Evolutionary conservation across 1,140 invertebrate species (phyloP).

Genomic region (Musca domestica): DNA sequence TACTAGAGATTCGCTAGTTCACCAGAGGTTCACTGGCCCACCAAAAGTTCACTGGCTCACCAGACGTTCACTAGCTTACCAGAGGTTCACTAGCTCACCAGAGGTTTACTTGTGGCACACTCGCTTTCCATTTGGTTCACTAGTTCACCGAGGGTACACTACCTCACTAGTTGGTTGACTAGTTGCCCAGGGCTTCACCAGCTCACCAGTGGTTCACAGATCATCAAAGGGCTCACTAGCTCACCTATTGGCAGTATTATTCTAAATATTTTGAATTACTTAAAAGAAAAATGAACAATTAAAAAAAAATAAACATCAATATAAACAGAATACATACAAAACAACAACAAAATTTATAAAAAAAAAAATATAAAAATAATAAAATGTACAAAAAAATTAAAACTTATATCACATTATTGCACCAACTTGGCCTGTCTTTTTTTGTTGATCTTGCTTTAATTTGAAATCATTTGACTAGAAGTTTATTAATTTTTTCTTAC

Average conservation of each 20-base stretch:
- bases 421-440: slow-evolving; percentile 23
- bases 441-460: neutral
- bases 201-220: neutral
- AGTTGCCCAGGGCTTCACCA: neutral
- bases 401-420: slow-evolving; percentile 27
- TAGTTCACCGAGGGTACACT: no score
- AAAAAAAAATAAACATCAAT: neutral
- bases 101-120: no score
- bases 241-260: neutral
- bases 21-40: no score
- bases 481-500: neutral
- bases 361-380: neutral
- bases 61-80: no score
- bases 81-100: no score
- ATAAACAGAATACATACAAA: neutral
- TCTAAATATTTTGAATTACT: neutral
- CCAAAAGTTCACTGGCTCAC: no score
- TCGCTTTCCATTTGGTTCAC: no score
- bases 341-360: neutral
- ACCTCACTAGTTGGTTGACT: no score
- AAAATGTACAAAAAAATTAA: slow-evolving; percentile 9
- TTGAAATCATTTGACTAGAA: slow-evolving; percentile 1
- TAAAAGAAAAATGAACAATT: neutral
- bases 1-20: no score
- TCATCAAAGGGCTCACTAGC: neutral